Percentiles rank a stretch among this genome's conserved stretches.
Evolutionary conservation across 2,888 invertebrate species (phyloP).

Genomic region (Cephus pygmeus): DNA sequence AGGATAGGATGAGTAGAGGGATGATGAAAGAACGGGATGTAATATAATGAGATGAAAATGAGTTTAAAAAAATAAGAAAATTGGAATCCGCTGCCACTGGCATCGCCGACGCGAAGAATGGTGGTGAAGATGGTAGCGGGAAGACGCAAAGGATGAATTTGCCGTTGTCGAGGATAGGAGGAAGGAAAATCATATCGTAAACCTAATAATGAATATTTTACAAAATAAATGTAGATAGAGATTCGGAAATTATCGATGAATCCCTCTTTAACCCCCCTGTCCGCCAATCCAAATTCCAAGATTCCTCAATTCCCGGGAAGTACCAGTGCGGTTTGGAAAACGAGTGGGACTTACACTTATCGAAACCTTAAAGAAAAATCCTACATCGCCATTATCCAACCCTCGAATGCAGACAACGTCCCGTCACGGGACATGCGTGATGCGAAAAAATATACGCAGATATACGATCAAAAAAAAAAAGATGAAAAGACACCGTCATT

Average conservation of each 20-base stretch:
- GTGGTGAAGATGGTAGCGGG: neutral
- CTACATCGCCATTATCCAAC: constrained; percentile 16
- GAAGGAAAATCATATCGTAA: constrained; percentile 64
- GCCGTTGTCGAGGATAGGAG: constrained; percentile 39
- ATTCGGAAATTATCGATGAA: constrained; percentile 47
- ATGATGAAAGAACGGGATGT: constrained; percentile 31
- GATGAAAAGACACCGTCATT: constrained; percentile 39
- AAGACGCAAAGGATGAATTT: constrained; percentile 3
- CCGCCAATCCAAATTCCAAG: neutral
- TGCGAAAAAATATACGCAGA: constrained; percentile 27
- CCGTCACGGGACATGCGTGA: constrained; percentile 11
- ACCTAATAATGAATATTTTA: constrained; percentile 65
- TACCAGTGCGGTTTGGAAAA: neutral
- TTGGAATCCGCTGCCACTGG: neutral
- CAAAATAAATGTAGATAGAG: constrained; percentile 65
- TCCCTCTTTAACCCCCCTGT: constrained; percentile 23
- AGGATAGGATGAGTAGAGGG: constrained; percentile 13
- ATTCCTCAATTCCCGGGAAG: neutral
- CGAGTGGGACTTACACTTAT: neutral
- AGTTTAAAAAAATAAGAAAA: neutral
- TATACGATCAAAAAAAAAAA: constrained; percentile 44
- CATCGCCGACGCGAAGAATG: neutral
- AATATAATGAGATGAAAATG: constrained; percentile 39
- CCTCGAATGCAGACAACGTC: constrained; percentile 7
- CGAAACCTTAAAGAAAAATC: neutral